phyloP scores from a whole-genome alignment of 1,140 invertebrate species.

The Trachymyrmex septentrionalis region DNA sequence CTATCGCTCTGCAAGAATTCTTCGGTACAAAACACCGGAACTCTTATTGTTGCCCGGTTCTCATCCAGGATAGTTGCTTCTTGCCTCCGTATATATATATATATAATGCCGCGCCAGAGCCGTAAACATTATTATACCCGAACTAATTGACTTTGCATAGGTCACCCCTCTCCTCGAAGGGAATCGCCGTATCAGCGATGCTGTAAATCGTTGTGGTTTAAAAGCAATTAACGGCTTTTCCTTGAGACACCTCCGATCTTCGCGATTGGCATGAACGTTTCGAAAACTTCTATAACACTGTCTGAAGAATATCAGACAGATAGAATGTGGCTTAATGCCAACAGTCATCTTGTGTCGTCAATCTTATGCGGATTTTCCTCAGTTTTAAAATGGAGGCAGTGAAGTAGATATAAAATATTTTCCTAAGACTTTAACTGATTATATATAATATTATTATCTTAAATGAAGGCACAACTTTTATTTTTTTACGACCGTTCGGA shows the following conservation, averaged over 20 bases:
- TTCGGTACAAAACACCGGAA: slow-evolving; percentile 37
- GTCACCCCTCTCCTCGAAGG: slow-evolving; percentile 2
- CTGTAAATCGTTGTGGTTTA: slow-evolving; percentile 72
- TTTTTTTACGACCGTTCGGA: too few species aligned
- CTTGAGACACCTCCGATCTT: slow-evolving; percentile 63
- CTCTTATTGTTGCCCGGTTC: slow-evolving; percentile 51
- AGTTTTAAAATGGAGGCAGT: not conserved
- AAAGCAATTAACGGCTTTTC: slow-evolving; percentile 72
- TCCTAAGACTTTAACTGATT: not conserved
- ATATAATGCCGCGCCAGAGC: slow-evolving; percentile 58
- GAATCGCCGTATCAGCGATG: slow-evolving; percentile 12
- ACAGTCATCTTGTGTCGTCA: not conserved
- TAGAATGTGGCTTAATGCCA: not conserved
- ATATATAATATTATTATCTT: too few species aligned
- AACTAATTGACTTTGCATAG: slow-evolving; percentile 72
- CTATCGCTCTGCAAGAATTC: slow-evolving; percentile 26
- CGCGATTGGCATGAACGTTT: slow-evolving; percentile 34
- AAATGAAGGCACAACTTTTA: too few species aligned
- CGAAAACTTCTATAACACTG: not conserved
- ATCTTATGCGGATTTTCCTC: not conserved
- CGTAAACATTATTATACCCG: slow-evolving; percentile 71
- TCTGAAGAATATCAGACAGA: not conserved
- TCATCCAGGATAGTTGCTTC: slow-evolving; percentile 34
- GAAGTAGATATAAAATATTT: not conserved
- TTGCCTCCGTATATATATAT: slow-evolving; percentile 35